Base-by-base conservation (phyloP, 2,888 invertebrate genomes). In the Philaethria dido region DNA sequence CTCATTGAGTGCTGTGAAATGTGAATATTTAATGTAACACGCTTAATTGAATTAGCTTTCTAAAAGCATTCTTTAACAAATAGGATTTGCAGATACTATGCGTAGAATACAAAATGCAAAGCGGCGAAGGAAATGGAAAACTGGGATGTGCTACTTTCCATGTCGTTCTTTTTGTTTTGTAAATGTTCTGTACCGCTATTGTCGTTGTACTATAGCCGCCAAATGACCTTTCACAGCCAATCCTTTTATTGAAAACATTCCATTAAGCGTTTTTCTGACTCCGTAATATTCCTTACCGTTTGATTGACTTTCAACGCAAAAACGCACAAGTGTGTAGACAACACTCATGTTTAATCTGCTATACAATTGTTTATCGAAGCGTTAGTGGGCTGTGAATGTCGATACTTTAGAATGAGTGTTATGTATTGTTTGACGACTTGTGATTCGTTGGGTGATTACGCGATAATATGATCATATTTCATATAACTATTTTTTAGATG, bases 301-400 rank as follows among this genome's bases (percentile, higher is more conserved):
- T 29, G 3, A 4, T 52, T 29, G 2, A 29, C n/a, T 29, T 52
- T 52, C 16, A 16, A 52, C 50, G 50, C 11, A 54, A 69, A 61
- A 57, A 62, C 64, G 64, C 59, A 66, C 66, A 61, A 66, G 20
- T 63, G 59, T 39, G 25, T 29, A 14, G 18, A 33, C n/a, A 18
- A 13, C n/a, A n/a, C 29, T 20, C 29, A 18, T 59, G 36, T 50
- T 59, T 50, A 42, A 65, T 29, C 18, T 13, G 42, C 50, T 50
- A 16, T 47, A 48, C 22, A 16, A 39, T 22, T n/a, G 5, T 25
- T 16, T 62, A 62, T 55, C 48, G 64, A 22, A 64, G 61, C 45
- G 39, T 54, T 18, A 54, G 45, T 61, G 52, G 68, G 67, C 69
- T 68, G 62, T 60, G 62, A 57, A 48, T 57, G 54, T 68, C 55